Conservation (phyloP, 2,888 invertebrate species). For the Acronicta leporina region DNA sequence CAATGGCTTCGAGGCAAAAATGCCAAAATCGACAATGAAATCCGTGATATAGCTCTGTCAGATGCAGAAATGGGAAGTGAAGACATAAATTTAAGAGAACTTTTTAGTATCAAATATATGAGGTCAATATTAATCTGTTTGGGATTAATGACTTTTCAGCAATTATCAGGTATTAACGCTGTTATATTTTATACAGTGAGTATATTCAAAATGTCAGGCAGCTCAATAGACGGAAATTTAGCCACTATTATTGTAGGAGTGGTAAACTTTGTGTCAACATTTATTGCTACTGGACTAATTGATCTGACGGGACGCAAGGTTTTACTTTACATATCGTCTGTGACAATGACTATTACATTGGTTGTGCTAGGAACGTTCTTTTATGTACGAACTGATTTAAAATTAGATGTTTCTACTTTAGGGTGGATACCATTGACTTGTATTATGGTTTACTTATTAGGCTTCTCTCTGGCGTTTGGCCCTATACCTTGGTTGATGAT, state of each 20-base stretch:
- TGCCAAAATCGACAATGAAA: slow-evolving; percentile 93
- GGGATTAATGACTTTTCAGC: slow-evolving; percentile 98
- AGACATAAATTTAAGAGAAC: slow-evolving; percentile 90
- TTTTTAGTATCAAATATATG: slow-evolving; percentile 92
- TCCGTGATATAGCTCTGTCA: slow-evolving; percentile 92
- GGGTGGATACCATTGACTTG: slow-evolving; percentile 95
- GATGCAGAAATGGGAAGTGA: slow-evolving; percentile 91
- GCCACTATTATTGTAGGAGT: slow-evolving; percentile 96
- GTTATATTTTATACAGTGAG: slow-evolving; percentile 97
- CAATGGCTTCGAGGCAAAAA: slow-evolving; percentile 95
- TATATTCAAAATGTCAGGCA: slow-evolving; percentile 96
- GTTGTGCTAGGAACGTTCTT: slow-evolving; percentile 93
- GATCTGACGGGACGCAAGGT: slow-evolving; percentile 97
- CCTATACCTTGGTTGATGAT: slow-evolving; percentile 97
- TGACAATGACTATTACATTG: slow-evolving; percentile 93
- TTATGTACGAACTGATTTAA: slow-evolving; percentile 87
- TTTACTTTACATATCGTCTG: slow-evolving; percentile 94
- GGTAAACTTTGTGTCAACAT: slow-evolving; percentile 97
- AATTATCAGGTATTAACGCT: slow-evolving; percentile 98
- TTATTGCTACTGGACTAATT: slow-evolving; percentile 95
- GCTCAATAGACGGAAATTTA: slow-evolving; percentile 93
- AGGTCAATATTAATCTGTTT: slow-evolving; percentile 95
- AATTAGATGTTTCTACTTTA: slow-evolving; percentile 87
- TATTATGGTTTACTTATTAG: slow-evolving; percentile 95
- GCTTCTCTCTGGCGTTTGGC: slow-evolving; percentile 95